phyloP scores from a whole-genome alignment of 2,797 vertebrate species.

The Corythornis leucogaster region DNA sequence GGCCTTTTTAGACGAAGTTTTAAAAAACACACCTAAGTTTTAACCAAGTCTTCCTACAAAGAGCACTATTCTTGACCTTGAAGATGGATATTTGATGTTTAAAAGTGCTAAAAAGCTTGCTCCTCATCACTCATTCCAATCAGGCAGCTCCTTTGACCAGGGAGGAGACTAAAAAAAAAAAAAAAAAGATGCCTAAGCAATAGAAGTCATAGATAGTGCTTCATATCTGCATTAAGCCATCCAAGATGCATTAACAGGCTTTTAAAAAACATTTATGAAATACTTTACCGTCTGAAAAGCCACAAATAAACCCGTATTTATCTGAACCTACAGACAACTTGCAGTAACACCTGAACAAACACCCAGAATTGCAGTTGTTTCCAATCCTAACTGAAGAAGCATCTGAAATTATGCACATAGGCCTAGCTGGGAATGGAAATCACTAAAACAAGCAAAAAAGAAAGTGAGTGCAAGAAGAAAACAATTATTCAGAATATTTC shows the following conservation, averaged over 20 bases:
- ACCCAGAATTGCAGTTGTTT: background rate
- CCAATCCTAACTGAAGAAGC: background rate
- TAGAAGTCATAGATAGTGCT: background rate
- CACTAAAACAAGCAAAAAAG: background rate
- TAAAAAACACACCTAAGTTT: background rate
- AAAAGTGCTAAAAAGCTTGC: background rate
- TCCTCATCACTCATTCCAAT: background rate
- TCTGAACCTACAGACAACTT: background rate
- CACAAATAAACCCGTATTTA: background rate
- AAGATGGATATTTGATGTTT: background rate
- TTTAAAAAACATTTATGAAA: background rate
- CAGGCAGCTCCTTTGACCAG: background rate
- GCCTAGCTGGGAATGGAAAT: background rate
- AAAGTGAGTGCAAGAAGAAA: constrained; percentile 19
- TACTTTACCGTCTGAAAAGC: background rate
- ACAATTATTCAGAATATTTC: constrained; percentile 7
- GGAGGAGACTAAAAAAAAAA: background rate
- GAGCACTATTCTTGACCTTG: background rate
- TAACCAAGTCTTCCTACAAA: background rate
- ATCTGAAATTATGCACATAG: background rate
- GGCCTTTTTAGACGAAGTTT: background rate
- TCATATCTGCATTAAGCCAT: background rate
- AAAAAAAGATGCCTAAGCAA: background rate
- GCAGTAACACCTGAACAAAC: background rate
- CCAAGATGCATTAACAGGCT: background rate